phyloP scores from a whole-genome alignment of 2,113 vertebrate species.

The Cheirogaleus medius region DNA sequence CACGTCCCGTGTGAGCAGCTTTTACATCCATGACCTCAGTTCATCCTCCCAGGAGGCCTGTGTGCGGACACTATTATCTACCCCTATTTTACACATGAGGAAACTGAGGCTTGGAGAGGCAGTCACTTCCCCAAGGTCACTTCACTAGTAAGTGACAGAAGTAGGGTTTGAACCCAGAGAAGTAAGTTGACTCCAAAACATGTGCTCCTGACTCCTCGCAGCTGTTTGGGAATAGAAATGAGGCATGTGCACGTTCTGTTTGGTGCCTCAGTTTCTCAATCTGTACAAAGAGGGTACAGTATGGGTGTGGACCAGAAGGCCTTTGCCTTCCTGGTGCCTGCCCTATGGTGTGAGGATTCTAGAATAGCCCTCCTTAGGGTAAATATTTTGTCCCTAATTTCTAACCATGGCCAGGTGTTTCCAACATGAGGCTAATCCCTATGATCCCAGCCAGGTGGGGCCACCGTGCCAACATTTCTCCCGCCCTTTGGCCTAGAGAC shows the following conservation, averaged over 20 bases:
- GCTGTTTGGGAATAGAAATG: not conserved
- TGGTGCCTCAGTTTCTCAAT: not conserved
- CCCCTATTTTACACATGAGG: not conserved
- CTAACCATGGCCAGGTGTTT: not conserved
- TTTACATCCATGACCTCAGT: accelerated
- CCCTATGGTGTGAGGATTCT: not conserved
- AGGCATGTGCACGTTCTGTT: not conserved
- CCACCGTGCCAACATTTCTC: not conserved
- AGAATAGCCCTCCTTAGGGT: not conserved
- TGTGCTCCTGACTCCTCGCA: not conserved
- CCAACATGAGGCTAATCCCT: not conserved
- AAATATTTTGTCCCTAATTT: not conserved
- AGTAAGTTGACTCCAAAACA: not conserved
- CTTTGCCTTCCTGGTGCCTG: not conserved
- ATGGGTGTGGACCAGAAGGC: not conserved
- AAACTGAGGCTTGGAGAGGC: not conserved
- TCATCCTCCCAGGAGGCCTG: not conserved
- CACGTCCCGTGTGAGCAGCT: not conserved
- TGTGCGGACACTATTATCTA: too few relatives aligned
- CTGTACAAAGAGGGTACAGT: not conserved
- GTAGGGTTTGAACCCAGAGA: not conserved
- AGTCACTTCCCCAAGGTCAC: too few relatives aligned
- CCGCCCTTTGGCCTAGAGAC: not conserved
- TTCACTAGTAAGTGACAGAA: not conserved
- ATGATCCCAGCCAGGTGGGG: too few relatives aligned